phyloP scores from a whole-genome alignment of 2,797 vertebrate genomes.

The Cryptoblepharus egeriae region DNA sequence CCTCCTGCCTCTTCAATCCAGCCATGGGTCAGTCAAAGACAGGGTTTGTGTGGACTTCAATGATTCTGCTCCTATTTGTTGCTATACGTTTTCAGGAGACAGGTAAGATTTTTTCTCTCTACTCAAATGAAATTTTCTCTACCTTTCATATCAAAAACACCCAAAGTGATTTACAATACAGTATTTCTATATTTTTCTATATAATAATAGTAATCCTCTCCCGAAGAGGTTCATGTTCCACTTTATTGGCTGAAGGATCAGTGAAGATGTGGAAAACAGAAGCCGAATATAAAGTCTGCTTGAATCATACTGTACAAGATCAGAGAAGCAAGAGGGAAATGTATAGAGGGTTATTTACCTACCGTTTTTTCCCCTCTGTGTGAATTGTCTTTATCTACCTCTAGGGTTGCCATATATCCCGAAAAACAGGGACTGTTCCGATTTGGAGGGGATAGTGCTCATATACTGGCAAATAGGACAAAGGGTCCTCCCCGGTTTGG shows the following conservation, averaged over 20 bases:
- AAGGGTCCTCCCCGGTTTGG: too few relatives aligned
- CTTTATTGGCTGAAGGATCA: background rate
- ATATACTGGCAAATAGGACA: too few relatives aligned
- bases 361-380: background rate
- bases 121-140: too few relatives aligned
- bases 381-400: background rate
- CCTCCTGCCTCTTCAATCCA: background rate
- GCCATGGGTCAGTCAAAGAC: conserved; percentile 3
- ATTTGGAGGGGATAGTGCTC: too few relatives aligned
- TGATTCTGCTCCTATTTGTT: background rate
- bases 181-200: too few relatives aligned
- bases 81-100: background rate
- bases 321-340: background rate
- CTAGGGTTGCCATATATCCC: too few relatives aligned
- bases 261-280: background rate
- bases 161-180: too few relatives aligned
- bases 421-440: too few relatives aligned
- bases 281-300: background rate
- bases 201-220: too few relatives aligned
- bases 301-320: too few relatives aligned
- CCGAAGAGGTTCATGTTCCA: background rate
- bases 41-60: background rate
- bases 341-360: background rate
- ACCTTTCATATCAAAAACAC: too few relatives aligned
- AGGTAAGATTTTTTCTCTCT: conserved; percentile 12